Base-by-base conservation (phyloP, 2,797 vertebrate species). In the Lepilemur septentrionalis region DNA sequence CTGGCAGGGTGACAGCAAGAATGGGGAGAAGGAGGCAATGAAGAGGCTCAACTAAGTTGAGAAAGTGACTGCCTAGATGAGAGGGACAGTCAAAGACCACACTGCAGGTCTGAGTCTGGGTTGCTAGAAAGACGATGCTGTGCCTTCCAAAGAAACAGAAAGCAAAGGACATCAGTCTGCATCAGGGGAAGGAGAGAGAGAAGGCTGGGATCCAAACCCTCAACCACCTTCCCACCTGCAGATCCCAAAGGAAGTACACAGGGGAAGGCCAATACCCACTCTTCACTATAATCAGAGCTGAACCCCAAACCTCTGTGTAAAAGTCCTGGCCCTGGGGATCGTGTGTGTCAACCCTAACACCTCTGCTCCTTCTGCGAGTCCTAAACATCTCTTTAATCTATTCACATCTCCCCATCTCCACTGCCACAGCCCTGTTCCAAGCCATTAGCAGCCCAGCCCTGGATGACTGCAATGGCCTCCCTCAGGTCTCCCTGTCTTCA, bases 91-190 rank as follows among this genome's bases (percentile, higher is more conserved):
- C 70, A 41, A 72, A 83, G 55, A 80, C 0, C 15, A 30, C 32
- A 7, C 32, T 67, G 17, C 50, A 14, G 10, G 30, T 93, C 55
- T 57, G 50, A 82, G 30, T 14, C 59, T 22, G 8, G 32, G 90
- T 11, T 59, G 13, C 92, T 61, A 15, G 20, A 91, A 89, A 35
- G 35, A 80, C 50, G 43, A 69, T 8, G 13, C 20, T 1, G 35
- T 2, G 30, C 4, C 41, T 89, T 79, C 67, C 17, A 75, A 89
- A 80, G 79, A 75, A 81, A 91, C 20, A 30, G 48, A 76, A 43
- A 78, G 79, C 78, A n/a, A 57, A 85, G 48, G 63, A 48, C 48
- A 11, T 43, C 4, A n/a, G n/a, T 57, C 13, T 84, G 3, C 9
- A 22, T 55, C 18, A 23, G 28, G 5, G 3, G 14, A 63, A 82